Evolutionary conservation across 2,888 invertebrate species (phyloP).

Genomic region (Phorcus lineatus): DNA sequence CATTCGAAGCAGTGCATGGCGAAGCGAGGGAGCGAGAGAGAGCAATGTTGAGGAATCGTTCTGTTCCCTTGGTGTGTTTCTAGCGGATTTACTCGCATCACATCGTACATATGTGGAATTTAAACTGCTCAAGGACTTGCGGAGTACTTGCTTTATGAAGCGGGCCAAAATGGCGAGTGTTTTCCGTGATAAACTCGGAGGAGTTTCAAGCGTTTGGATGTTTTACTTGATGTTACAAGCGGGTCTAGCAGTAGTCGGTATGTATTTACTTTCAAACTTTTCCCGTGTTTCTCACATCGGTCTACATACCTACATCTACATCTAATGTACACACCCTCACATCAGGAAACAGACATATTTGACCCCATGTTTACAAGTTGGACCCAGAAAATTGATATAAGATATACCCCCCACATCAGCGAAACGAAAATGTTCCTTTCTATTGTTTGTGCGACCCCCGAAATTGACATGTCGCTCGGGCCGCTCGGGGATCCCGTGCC

Average conservation of each 20-base stretch:
- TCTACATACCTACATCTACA: too few relatives aligned
- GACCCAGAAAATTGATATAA: background rate
- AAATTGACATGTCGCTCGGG: background rate
- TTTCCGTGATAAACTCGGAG: background rate
- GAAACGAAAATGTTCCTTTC: background rate
- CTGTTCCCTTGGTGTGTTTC: background rate
- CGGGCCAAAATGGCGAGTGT: background rate
- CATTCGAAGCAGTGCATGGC: conserved; percentile 5
- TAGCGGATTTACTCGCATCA: background rate
- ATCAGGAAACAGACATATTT: too few relatives aligned
- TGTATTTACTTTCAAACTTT: conserved; percentile 3
- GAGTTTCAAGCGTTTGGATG: background rate
- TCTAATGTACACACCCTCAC: too few relatives aligned
- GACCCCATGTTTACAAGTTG: background rate
- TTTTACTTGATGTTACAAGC: background rate
- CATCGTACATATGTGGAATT: conserved; percentile 1
- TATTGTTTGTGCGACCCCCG: background rate
- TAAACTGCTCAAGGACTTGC: background rate
- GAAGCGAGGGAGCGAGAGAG: background rate
- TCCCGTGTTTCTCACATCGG: background rate
- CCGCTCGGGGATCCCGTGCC: too few relatives aligned
- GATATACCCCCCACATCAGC: background rate
- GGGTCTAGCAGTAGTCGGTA: background rate
- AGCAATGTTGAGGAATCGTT: background rate
- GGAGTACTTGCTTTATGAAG: background rate